Conservation (phyloP, 2,113 vertebrate genomes). For the Pseudorectes ferrugineus region DNA sequence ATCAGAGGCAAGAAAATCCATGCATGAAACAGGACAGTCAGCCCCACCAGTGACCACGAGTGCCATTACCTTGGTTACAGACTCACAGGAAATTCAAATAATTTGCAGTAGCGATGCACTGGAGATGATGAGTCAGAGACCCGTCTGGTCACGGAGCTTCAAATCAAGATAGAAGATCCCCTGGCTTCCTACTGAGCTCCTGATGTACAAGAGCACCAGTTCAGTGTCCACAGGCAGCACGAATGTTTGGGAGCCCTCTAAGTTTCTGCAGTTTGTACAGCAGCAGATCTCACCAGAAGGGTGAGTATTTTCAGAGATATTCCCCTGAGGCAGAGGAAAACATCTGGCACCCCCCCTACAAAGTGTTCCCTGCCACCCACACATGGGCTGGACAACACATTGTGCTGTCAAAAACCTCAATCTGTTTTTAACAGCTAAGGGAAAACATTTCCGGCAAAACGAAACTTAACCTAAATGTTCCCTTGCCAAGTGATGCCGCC, state of each 20-base stretch:
- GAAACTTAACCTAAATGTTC: not conserved
- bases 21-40: not conserved
- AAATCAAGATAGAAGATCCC: not conserved
- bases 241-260: not conserved
- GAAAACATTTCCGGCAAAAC: not conserved
- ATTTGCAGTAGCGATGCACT: accelerated
- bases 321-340: not conserved
- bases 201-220: not conserved
- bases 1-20: not conserved
- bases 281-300: not conserved
- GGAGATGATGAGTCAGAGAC: not conserved
- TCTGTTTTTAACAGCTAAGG: slow-evolving; percentile 18
- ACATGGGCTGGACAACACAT: slow-evolving; percentile 1
- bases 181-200: not conserved
- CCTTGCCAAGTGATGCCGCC: not conserved
- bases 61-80: not conserved
- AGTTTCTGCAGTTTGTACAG: not conserved
- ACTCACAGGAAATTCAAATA: not conserved
- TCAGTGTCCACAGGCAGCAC: not conserved
- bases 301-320: not conserved
- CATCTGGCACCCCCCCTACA: not conserved
- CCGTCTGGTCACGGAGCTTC: not conserved
- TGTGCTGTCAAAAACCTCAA: slow-evolving; percentile 1
- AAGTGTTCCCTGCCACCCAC: slow-evolving; percentile 18
- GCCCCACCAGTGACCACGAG: not conserved